Evolutionary conservation across 2,888 invertebrate species (phyloP), one percentile per base, ranked within the genome.

Genomic region (Barypeithes pellucidus): DNA sequence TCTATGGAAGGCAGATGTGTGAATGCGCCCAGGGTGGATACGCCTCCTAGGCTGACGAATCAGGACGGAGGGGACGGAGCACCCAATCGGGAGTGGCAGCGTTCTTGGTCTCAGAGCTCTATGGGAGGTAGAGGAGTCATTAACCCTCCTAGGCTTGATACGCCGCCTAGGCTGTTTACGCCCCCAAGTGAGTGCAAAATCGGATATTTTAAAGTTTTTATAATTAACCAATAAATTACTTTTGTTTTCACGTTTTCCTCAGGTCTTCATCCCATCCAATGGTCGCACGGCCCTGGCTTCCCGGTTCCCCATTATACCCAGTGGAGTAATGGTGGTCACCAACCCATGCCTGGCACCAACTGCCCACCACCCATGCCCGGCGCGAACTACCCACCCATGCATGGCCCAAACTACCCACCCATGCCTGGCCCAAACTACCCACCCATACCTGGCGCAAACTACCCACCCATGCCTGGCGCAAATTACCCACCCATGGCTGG

Each of bases 211-310:
- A 2, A 43, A 43, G 14, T 43, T 2, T n/a, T n/a, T 43, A 43
- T 12, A 5, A 39, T 39, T 12, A 39, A 39, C 39, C n/a, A n/a
- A n/a, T n/a, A n/a, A n/a, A n/a, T n/a, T n/a, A n/a, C 29, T n/a
- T n/a, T n/a, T n/a, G n/a, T n/a, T n/a, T n/a, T n/a, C n/a, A n/a
- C n/a, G n/a, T n/a, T n/a, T n/a, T n/a, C n/a, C n/a, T n/a, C n/a
- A n/a, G n/a, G n/a, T n/a, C n/a, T n/a, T n/a, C n/a, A n/a, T n/a
- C n/a, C n/a, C n/a, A 12, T 24, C 7, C 29, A 11, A 5, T 52
- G 52, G 52, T 52, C 52, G 5, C 29, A 52, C 14, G 52, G 52
- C 7, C 7, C 24, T 11, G 52, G 52, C 22, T 52, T 12, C n/a
- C 24, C 52, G 1, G 29, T 29, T 8, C 54, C 54, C 16, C 54